Evolutionary conservation across 2,113 vertebrate species (phyloP).

Genomic region (Otus sunia): DNA sequence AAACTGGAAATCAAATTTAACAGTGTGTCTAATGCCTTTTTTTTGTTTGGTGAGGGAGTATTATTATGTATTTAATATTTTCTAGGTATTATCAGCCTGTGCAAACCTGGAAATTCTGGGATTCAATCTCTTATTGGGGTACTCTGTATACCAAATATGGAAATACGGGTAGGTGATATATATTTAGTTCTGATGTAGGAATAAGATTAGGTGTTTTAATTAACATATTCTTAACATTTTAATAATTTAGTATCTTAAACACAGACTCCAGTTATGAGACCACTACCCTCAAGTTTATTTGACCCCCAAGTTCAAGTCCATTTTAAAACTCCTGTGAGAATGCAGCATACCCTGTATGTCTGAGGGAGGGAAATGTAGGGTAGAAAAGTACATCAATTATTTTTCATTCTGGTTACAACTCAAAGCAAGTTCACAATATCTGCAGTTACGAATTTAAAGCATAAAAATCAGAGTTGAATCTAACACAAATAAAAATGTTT

Average conservation of each 20-base stretch:
- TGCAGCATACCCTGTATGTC: not conserved
- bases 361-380: not conserved
- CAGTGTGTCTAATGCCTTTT: not conserved
- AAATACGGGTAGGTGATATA: slow-evolving; percentile 89
- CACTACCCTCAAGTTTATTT: not conserved
- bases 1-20: not conserved
- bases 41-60: not conserved
- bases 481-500: not conserved
- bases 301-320: not conserved
- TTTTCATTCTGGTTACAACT: not conserved
- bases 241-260: not conserved
- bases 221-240: not conserved
- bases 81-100: slow-evolving; percentile 95
- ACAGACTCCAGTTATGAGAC: not conserved
- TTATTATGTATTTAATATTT: slow-evolving; percentile 9
- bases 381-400: not conserved
- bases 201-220: not conserved
- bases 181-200: not conserved
- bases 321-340: not conserved
- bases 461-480: not conserved
- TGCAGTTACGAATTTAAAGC: not conserved
- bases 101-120: slow-evolving; percentile 94
- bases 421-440: not conserved
- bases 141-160: slow-evolving; percentile 98
- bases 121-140: slow-evolving; percentile 97